Conservation (phyloP, 2,797 vertebrate species). For the Semaprochilodus insignis region DNA sequence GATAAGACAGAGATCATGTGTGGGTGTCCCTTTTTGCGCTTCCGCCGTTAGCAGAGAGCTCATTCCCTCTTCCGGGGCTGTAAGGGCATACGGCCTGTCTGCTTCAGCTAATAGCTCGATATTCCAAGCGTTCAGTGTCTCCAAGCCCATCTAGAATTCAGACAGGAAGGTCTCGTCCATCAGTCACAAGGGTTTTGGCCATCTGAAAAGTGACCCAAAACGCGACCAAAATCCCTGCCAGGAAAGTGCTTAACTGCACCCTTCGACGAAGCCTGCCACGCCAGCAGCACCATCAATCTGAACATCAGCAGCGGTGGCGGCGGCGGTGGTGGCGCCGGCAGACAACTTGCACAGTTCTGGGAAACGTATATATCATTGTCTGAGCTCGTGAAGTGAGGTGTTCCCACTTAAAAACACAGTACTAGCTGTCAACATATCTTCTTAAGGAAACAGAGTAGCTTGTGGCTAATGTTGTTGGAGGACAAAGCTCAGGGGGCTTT, state of each 20-base stretch:
- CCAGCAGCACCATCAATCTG: conserved; percentile 61
- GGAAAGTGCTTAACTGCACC: conserved; percentile 66
- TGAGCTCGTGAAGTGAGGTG: conserved; percentile 2
- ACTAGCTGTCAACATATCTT: conserved; percentile 7
- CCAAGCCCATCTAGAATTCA: conserved; percentile 57
- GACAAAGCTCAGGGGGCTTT: not conserved
- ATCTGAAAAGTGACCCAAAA: conserved; percentile 65
- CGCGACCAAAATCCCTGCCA: conserved; percentile 59
- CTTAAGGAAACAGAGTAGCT: not conserved
- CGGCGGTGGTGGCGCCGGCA: not conserved
- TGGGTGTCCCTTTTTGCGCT: conserved; percentile 4
- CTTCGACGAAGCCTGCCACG: conserved; percentile 55
- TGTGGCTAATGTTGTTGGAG: not conserved
- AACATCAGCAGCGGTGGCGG: conserved; percentile 41
- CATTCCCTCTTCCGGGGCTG: conserved; percentile 30
- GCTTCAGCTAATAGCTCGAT: conserved; percentile 49
- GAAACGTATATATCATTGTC: conserved; percentile 40
- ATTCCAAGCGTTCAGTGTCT: conserved; percentile 45
- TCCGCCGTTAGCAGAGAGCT: conserved; percentile 24
- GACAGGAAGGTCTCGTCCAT: conserved; percentile 62
- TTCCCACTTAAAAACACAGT: not conserved
- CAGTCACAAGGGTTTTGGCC: conserved; percentile 63
- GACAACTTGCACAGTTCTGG: conserved; percentile 17
- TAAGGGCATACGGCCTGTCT: conserved; percentile 15
- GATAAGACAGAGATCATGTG: conserved; percentile 63